Evolutionary conservation across 2,888 invertebrate species (phyloP), one percentile per base, ranked within the genome.

Genomic region (Caenorhabditis sp.): DNA sequence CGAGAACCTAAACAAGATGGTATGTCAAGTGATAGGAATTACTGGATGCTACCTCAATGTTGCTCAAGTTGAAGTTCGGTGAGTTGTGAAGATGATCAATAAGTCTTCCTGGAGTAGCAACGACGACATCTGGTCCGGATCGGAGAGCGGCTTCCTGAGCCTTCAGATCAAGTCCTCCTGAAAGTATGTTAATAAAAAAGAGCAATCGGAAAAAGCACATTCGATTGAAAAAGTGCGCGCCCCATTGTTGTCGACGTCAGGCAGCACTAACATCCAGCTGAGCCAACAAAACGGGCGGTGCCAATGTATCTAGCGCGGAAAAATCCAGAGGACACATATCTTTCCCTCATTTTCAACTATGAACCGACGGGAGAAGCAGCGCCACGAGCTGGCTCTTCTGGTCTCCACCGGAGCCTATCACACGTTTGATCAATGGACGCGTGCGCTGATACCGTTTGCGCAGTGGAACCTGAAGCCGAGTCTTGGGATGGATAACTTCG

Each of bases 81-180:
- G 98, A 96, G 93, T 98, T 98, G 92, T 96, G 95, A 60, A 99
- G 94, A 93, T 98, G 98, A 93, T 99, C 98, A 83, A 99, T 97
- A 47, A 99, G 94, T 87, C 99, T 95, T 74, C 99, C 99, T 0
- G 99, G 99, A 0, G 99, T 99, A 0, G 98, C 98, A 90, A 99
- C 97, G 28, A 99, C 97, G 87, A 99, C 94, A 92, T 99, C 98
- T 0, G 98, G 98, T 92, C 95, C 96, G 88, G 95, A 95, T 24
- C 97, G 94, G 47, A 94, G 90, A 9, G 93, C 93, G 18, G 93
- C 93, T 88, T 94, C 94, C 87, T 94, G 94, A 4, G 92, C 91
- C 84, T 93, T 93, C 56, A 93, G 83, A 87, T 94, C 93, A 80
- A 94, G 86, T 58, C 94, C 93, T 90, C 93, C 93, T 93, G 79